These are phyloP conservation scores for Osmerus mordax DNA, from an alignment of 2,113 vertebrate species.

Conservation along the genomic window DNA sequence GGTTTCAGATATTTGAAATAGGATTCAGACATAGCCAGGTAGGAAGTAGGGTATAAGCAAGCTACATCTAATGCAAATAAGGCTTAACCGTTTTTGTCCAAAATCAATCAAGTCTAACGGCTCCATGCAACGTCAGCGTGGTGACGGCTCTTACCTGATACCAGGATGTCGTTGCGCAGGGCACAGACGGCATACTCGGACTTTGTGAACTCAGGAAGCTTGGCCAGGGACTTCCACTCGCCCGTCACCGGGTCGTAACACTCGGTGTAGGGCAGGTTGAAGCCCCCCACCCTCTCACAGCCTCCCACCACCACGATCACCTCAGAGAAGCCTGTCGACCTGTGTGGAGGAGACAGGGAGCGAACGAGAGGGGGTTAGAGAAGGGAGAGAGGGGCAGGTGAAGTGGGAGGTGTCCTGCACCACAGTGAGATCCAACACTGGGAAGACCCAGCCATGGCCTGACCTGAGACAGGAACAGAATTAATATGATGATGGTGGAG, in stretches of 20 bases:
- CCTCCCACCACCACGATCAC: conserved; percentile 98
- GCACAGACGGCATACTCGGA: conserved; percentile 97
- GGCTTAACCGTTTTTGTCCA: too few relatives aligned
- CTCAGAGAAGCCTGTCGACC: conserved; percentile 95
- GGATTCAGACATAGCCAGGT: neutral
- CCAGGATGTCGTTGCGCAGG: conserved; percentile 94
- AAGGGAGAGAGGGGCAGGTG: neutral
- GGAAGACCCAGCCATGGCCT: too few relatives aligned
- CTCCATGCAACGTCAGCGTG: neutral
- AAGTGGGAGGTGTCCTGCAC: neutral
- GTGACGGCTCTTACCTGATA: conserved; percentile 82
- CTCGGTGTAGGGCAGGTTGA: conserved; percentile 96
- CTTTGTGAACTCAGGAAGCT: conserved; percentile 97
- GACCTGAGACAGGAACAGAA: too few relatives aligned
- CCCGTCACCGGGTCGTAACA: conserved; percentile 97
- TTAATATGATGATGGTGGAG: too few relatives aligned
- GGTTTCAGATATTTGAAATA: neutral
- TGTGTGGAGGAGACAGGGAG: conserved; percentile 50
- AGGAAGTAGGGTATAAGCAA: too few relatives aligned
- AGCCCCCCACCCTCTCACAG: conserved; percentile 93
- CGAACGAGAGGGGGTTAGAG: neutral
- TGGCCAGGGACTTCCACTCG: conserved; percentile 96
- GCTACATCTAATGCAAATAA: too few relatives aligned
- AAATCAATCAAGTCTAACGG: neutral
- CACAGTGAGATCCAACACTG: neutral